phyloP scores from a whole-genome alignment of 2,113 vertebrate genomes.

The Sylvia atricapilla region DNA sequence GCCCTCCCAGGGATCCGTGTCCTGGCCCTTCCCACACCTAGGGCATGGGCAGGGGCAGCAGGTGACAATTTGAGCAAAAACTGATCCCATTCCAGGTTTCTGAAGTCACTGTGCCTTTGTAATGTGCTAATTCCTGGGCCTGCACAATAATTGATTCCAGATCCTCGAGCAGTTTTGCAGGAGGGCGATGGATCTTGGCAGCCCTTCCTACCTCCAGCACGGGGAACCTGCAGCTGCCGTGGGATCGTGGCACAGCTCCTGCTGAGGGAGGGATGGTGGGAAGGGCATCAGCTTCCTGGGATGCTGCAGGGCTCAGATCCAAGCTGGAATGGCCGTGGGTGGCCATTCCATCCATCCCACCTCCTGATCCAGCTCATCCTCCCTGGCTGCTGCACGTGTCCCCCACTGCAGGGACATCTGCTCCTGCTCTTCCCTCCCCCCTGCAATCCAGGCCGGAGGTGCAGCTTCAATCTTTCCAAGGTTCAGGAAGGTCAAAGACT shows the following conservation, averaged over 20 bases:
- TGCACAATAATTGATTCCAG: constrained; percentile 28
- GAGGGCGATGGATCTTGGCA: not conserved
- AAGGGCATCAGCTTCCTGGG: not conserved
- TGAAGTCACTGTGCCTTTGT: constrained; percentile 25
- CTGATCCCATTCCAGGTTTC: constrained; percentile 14
- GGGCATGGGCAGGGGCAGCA: not conserved
- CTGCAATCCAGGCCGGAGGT: not conserved
- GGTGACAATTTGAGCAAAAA: constrained; percentile 45
- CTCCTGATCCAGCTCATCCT: not conserved
- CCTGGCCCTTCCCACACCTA: not conserved
- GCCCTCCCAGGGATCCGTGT: not conserved
- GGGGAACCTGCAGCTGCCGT: not conserved
- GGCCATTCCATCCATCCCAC: not conserved
- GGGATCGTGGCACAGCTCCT: not conserved
- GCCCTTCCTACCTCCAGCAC: not conserved
- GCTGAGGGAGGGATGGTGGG: not conserved
- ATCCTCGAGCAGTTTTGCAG: not conserved
- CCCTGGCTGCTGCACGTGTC: not conserved
- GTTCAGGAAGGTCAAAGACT: constrained; percentile 19
- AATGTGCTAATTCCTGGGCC: constrained; percentile 43
- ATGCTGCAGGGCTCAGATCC: not conserved
- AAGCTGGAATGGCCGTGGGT: not conserved
- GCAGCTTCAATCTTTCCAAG: not conserved
- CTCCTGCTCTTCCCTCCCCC: not conserved
- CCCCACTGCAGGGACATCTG: not conserved